phyloP scores from a whole-genome alignment of 2,888 invertebrate species.

The Drosophila mayaguana region DNA sequence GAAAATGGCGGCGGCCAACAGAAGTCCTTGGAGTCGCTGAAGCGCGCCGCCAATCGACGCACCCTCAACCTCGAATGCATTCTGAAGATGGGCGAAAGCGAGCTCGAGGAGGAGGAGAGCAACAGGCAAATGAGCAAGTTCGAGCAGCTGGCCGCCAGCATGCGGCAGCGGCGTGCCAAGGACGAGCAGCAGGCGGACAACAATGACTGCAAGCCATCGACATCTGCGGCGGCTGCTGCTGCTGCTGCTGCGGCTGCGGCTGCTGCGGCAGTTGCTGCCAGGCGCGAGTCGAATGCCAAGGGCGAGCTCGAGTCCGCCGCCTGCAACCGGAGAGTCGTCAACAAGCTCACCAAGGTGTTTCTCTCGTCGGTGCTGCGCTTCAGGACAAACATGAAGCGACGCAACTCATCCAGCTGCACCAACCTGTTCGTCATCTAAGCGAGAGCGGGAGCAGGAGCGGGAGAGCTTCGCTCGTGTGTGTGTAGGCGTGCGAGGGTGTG shows the following conservation, averaged over 20 bases:
- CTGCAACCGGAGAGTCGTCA: slow-evolving; percentile 81
- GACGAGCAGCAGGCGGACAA: slow-evolving; percentile 3
- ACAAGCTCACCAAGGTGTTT: slow-evolving; percentile 83
- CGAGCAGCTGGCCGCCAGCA: slow-evolving; percentile 69
- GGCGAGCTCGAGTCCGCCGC: slow-evolving; percentile 14
- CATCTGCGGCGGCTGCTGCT: slow-evolving; percentile 46
- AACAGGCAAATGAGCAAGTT: slow-evolving; percentile 73
- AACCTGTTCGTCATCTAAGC: slow-evolving; percentile 84
- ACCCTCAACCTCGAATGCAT: slow-evolving; percentile 84
- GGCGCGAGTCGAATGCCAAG: slow-evolving; percentile 24
- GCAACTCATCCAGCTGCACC: slow-evolving; percentile 84
- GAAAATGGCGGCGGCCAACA: slow-evolving; percentile 21
- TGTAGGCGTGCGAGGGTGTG: background rate
- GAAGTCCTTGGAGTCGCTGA: slow-evolving; percentile 7
- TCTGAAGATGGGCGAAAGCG: slow-evolving; percentile 84
- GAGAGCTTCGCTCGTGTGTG: background rate
- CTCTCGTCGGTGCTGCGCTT: slow-evolving; percentile 84
- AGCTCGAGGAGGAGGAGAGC: slow-evolving; percentile 84
- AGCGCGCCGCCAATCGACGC: slow-evolving; percentile 78
- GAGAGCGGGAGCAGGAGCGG: no score
- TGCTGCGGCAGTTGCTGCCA: slow-evolving; percentile 29
- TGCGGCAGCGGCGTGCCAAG: slow-evolving; percentile 31
- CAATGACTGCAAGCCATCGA: slow-evolving; percentile 41
- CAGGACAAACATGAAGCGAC: slow-evolving; percentile 83
- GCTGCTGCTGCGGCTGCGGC: no score